Percentiles rank a stretch among this genome's conserved stretches.
Evolutionary conservation across 2,797 vertebrate species (phyloP).

Genomic region (Cottoperca gobio): DNA sequence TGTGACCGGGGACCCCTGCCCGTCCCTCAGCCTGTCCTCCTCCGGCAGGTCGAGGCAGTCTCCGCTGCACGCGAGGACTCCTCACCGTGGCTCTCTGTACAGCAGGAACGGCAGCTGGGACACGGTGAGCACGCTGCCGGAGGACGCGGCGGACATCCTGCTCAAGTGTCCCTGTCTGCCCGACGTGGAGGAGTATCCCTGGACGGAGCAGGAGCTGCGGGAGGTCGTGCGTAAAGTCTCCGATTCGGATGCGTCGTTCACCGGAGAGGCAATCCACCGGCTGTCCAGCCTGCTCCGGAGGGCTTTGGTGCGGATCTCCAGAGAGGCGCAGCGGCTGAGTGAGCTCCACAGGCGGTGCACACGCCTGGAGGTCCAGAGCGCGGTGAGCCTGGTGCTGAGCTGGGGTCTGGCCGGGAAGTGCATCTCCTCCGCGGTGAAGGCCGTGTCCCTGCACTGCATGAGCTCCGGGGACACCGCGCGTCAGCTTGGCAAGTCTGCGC

Average conservation of each 20-base stretch:
- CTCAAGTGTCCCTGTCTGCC: constrained; percentile 90
- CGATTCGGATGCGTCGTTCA: constrained; percentile 74
- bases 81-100: constrained; percentile 89
- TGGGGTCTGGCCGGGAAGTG: constrained; percentile 90
- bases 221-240: constrained; percentile 83
- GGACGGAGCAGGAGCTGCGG: constrained; percentile 90
- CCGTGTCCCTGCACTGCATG: constrained; percentile 94
- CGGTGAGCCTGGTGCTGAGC: constrained; percentile 90
- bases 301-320: constrained; percentile 88
- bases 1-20: constrained; percentile 90
- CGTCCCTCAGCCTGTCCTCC: constrained; percentile 92
- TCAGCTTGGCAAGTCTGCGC: constrained; percentile 86
- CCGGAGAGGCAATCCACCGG: constrained; percentile 82
- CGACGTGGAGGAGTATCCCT: constrained; percentile 93
- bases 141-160: constrained; percentile 90
- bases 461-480: constrained; percentile 88
- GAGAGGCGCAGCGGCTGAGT: constrained; percentile 93
- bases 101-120: constrained; percentile 96
- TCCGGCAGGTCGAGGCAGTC: constrained; percentile 85
- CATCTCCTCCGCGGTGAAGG: constrained; percentile 87
- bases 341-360: constrained; percentile 92
- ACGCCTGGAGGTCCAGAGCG: constrained; percentile 93
- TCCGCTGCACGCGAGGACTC: constrained; percentile 82
- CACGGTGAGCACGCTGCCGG: constrained; percentile 91
- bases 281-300: constrained; percentile 88